Percentiles rank a stretch among this genome's conserved stretches.
phyloP scores from a whole-genome alignment of 2,888 invertebrate genomes.

The Conchocele bisecta region DNA sequence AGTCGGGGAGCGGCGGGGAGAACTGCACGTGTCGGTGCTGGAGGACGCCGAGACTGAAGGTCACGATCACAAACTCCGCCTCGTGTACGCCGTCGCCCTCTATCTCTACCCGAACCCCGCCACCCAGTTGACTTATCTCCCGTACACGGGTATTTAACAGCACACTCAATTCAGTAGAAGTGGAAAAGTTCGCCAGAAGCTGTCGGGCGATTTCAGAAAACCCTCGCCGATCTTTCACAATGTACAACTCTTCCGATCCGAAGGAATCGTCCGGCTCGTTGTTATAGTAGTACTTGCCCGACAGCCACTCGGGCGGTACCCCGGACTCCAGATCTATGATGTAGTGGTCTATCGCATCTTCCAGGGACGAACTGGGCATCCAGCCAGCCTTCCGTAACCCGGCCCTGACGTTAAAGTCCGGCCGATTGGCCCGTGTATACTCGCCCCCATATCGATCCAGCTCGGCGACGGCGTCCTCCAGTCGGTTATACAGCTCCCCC shows the following conservation, averaged over 20 bases:
- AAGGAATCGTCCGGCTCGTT: constrained; percentile 24
- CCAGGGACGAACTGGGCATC: background rate
- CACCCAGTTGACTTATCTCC: constrained; percentile 22
- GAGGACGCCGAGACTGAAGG: constrained; percentile 58
- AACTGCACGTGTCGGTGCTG: constrained; percentile 42
- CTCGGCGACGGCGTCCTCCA: background rate
- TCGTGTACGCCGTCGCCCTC: constrained; percentile 18
- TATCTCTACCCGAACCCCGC: constrained; percentile 32
- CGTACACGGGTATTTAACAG: constrained; percentile 32
- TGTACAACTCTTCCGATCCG: constrained; percentile 12
- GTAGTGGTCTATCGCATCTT: background rate
- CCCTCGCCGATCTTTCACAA: constrained; percentile 28
- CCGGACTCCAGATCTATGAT: background rate
- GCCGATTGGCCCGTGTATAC: background rate
- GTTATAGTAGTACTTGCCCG: constrained; percentile 20
- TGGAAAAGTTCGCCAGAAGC: constrained; percentile 1
- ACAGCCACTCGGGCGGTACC: constrained; percentile 8
- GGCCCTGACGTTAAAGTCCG: background rate
- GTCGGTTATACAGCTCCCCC: constrained; percentile 2
- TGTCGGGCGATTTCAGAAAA: constrained; percentile 20
- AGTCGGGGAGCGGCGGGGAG: constrained; percentile 36
- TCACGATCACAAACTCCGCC: constrained; percentile 49
- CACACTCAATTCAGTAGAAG: constrained; percentile 10
- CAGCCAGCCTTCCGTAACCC: background rate
- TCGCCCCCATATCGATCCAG: background rate